Conservation (phyloP, 2,113 vertebrate genomes). For the Ameiurus melas region DNA sequence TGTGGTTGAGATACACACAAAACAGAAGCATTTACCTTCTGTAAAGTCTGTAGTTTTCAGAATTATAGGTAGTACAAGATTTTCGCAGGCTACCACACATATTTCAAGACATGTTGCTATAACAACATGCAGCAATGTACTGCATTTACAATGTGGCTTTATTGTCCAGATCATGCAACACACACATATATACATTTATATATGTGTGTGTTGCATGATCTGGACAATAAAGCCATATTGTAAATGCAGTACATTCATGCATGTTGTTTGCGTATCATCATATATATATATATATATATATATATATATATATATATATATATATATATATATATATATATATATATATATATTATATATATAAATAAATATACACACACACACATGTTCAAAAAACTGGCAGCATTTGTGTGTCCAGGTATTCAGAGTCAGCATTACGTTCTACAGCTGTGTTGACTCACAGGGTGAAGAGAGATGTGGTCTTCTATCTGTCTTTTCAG, state of each 20-base stretch:
- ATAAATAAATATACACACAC: too few relatives aligned
- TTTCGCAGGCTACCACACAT: neutral
- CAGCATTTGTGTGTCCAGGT: neutral
- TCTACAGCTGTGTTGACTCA: conserved; percentile 62
- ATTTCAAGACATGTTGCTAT: neutral
- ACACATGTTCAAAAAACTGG: neutral
- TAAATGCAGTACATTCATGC: too few relatives aligned
- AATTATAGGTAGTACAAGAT: neutral
- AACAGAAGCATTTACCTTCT: too few relatives aligned
- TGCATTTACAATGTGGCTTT: neutral
- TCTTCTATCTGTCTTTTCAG: conserved; percentile 83
- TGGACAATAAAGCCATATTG: too few relatives aligned
- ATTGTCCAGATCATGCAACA: neutral
- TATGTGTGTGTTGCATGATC: too few relatives aligned
- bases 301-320: too few relatives aligned
- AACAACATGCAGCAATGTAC: neutral
- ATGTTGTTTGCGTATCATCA: too few relatives aligned
- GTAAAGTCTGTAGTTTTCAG: neutral
- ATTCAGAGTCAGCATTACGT: neutral
- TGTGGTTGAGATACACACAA: neutral
- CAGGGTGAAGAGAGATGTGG: conserved; percentile 77
- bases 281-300: too few relatives aligned
- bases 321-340: too few relatives aligned
- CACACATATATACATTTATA: too few relatives aligned
- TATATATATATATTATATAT: too few relatives aligned